phyloP scores from a whole-genome alignment of 1,140 invertebrate genomes.

The Drepana arcuata region DNA sequence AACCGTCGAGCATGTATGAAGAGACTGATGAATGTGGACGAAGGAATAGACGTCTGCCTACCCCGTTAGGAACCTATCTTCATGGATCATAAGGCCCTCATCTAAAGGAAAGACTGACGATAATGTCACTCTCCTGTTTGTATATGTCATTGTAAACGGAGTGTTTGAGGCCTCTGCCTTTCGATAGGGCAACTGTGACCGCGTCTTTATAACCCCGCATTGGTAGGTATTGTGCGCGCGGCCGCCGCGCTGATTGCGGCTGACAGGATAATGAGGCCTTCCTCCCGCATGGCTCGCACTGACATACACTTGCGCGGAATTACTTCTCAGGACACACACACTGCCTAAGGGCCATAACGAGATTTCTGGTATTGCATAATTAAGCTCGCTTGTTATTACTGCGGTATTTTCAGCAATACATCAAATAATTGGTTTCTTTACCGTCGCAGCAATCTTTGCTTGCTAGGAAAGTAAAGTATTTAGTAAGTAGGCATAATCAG shows the following conservation, averaged over 20 bases:
- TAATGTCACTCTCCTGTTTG: slow-evolving; percentile 6
- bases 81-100: too few relatives aligned
- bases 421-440: too few relatives aligned
- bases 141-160: slow-evolving; percentile 5
- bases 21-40: too few relatives aligned
- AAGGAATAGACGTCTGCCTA: too few relatives aligned
- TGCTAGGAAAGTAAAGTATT: too few relatives aligned
- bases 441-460: too few relatives aligned
- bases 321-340: slow-evolving; percentile 32
- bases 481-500: too few relatives aligned
- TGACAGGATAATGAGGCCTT: slow-evolving; percentile 65
- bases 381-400: too few relatives aligned
- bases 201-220: slow-evolving; percentile 31
- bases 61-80: too few relatives aligned
- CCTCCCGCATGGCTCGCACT: slow-evolving; percentile 58
- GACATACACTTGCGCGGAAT: slow-evolving; percentile 45
- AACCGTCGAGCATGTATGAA: too few relatives aligned
- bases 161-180: slow-evolving; percentile 6
- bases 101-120: slow-evolving; percentile 3
- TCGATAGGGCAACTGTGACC: slow-evolving; percentile 21
- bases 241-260: slow-evolving; percentile 51
- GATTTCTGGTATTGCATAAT: too few relatives aligned
- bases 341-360: slow-evolving; percentile 43
- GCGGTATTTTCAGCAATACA: too few relatives aligned
- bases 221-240: slow-evolving; percentile 22